Conservation (phyloP, 2,888 invertebrate species). For the Chymomyza amoena region DNA sequence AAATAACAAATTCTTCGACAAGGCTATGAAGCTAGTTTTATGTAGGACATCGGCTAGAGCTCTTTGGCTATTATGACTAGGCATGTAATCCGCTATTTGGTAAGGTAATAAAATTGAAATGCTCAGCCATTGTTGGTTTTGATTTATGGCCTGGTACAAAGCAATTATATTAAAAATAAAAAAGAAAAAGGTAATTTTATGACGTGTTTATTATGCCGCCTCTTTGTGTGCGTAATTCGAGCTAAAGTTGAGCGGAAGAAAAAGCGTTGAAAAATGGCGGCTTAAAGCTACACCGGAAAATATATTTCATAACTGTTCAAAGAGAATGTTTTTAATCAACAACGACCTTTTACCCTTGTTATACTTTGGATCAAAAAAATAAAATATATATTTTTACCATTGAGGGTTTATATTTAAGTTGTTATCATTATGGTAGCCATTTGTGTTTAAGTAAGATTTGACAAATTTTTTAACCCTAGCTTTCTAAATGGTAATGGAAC, state of each 20-base stretch:
- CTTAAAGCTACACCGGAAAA: neutral
- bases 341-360: neutral
- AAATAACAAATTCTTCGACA: conserved; percentile 55
- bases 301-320: neutral
- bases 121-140: conserved; percentile 28
- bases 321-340: neutral
- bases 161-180: conserved; percentile 24
- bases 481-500: too few species aligned
- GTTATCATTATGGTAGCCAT: too few species aligned
- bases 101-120: conserved; percentile 12
- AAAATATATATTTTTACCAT: too few species aligned
- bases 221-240: neutral
- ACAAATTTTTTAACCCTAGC: too few species aligned
- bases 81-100: neutral
- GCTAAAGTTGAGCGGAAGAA: neutral
- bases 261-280: neutral
- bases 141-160: conserved; percentile 51
- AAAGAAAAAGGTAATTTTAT: conserved; percentile 5
- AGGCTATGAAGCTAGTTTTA: conserved; percentile 59
- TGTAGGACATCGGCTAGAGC: conserved; percentile 54
- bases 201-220: conserved; percentile 40
- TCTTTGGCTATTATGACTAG: conserved; percentile 21
- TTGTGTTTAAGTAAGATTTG: too few species aligned
- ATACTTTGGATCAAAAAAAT: neutral
- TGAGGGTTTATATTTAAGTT: too few species aligned